phyloP scores from a whole-genome alignment of 2,888 invertebrate genomes.

The Campoplex capitator region DNA sequence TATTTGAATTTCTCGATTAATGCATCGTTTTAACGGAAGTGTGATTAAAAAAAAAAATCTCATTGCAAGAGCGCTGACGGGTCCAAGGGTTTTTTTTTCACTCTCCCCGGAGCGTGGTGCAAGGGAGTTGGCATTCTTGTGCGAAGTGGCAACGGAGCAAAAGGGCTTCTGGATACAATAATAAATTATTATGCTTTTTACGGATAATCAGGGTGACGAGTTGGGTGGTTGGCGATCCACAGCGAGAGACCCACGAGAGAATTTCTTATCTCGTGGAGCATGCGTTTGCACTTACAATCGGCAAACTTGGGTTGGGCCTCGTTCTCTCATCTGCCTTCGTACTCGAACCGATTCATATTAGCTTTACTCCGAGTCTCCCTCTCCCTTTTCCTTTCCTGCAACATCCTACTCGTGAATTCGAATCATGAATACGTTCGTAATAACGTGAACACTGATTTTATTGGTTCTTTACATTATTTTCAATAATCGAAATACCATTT shows the following conservation, averaged over 20 bases:
- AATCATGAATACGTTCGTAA: not conserved
- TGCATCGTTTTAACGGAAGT: too few species aligned
- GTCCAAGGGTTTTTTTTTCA: not conserved
- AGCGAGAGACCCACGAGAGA: conserved; percentile 62
- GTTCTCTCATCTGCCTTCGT: conserved; percentile 41
- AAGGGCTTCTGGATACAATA: conserved; percentile 55
- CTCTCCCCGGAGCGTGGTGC: not conserved
- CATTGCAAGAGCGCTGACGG: too few species aligned
- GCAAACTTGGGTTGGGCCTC: conserved; percentile 50
- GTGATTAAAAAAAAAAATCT: too few species aligned
- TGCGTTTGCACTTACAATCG: conserved; percentile 79
- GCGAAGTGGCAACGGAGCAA: not conserved
- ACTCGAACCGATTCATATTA: conserved; percentile 45
- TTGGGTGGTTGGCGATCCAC: conserved; percentile 71
- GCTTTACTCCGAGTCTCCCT: conserved; percentile 6
- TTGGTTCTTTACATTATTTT: not conserved
- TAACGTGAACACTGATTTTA: not conserved
- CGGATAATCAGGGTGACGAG: conserved; percentile 75
- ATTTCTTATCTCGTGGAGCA: conserved; percentile 77
- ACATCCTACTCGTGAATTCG: not conserved
- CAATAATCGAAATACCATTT: not conserved
- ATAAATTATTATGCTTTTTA: conserved; percentile 77
- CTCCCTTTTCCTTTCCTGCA: not conserved
- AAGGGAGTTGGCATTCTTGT: not conserved
- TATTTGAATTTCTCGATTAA: too few species aligned